A percentile compares a stretch with the other conserved stretches of the same genome.
Conservation (phyloP, 2,888 invertebrate species). For the Cylindroiulus punctatus region DNA sequence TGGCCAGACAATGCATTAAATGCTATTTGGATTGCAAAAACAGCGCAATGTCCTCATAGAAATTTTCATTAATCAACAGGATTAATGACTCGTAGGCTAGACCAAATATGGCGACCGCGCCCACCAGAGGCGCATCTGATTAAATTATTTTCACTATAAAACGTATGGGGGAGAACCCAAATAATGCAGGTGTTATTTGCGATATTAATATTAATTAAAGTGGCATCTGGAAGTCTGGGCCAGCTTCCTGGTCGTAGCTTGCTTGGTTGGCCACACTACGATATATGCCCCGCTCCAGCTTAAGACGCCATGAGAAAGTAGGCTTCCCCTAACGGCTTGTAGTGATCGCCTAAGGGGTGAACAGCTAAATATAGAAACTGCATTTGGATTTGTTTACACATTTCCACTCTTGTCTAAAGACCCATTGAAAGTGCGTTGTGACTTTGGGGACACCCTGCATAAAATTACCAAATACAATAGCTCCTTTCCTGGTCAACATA, state of each 20-base stretch:
- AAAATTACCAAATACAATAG: no score
- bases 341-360: no score
- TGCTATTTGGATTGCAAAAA: neutral
- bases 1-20: conserved; percentile 5
- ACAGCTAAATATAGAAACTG: no score
- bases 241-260: neutral
- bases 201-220: conserved; percentile 28
- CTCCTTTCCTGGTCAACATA: no score
- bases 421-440: no score
- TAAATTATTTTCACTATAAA: conserved; percentile 25
- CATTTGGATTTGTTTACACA: no score
- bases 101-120: conserved; percentile 20
- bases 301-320: no score
- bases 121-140: conserved; percentile 25
- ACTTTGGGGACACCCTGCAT: no score
- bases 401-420: no score
- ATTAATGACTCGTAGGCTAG: conserved; percentile 31
- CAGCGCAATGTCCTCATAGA: neutral
- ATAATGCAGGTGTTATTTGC: neutral
- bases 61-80: conserved; percentile 36
- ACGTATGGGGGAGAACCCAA: neutral
- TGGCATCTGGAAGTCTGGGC: neutral
- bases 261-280: no score
- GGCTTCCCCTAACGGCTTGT: no score
- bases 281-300: no score